phyloP scores from a whole-genome alignment of 1,140 invertebrate species.

The Telenomus remus region DNA sequence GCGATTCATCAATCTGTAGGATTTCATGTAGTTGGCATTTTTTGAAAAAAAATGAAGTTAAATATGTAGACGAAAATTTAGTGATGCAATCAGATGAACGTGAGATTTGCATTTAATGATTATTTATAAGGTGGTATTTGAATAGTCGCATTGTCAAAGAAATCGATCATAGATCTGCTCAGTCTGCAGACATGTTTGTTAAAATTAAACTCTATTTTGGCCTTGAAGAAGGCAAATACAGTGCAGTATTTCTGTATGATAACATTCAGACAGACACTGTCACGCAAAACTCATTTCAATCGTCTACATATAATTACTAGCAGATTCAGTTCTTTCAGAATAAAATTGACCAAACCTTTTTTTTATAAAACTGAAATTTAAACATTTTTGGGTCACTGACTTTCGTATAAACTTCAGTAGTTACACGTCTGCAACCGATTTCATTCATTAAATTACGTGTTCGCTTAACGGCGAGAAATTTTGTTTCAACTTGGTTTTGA shows the following conservation, averaged over 20 bases:
- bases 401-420: no score
- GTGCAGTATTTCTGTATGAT: slow-evolving; percentile 49
- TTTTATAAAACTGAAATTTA: no score
- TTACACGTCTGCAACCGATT: no score
- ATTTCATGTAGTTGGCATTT: neutral
- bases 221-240: slow-evolving; percentile 50
- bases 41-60: neutral
- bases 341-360: no score
- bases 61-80: neutral
- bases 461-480: no score
- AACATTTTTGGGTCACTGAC: no score
- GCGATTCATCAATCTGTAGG: neutral
- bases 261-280: slow-evolving; percentile 19
- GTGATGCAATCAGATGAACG: neutral
- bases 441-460: no score
- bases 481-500: no score
- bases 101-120: neutral
- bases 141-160: slow-evolving; percentile 1
- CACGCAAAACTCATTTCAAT: slow-evolving; percentile 32
- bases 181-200: slow-evolving; percentile 50
- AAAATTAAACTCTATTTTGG: slow-evolving; percentile 54
- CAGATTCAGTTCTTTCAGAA: no score
- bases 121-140: neutral
- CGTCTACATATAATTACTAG: slow-evolving; percentile 16
- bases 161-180: slow-evolving; percentile 36